These are phyloP conservation scores for Apamea monoglypha DNA, from an alignment of 2,888 invertebrate genomes.

Conservation along the genomic window DNA sequence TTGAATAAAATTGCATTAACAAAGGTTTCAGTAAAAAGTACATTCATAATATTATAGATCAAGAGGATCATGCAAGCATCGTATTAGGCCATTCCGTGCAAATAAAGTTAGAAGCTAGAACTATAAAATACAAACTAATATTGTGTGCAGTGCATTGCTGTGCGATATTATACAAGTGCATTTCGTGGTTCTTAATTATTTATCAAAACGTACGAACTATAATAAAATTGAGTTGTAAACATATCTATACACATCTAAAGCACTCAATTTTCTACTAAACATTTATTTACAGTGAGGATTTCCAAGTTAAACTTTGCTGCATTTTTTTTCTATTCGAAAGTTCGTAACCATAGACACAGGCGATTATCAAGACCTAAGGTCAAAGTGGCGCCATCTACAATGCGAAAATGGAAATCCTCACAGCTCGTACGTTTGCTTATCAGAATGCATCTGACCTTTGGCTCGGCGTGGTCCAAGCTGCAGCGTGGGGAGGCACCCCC, in stretches of 20 bases:
- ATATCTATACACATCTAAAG: conserved; percentile 30
- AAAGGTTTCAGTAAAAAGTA: background rate
- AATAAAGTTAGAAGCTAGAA: conserved; percentile 37
- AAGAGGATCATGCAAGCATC: conserved; percentile 61
- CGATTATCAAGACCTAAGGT: conserved; percentile 51
- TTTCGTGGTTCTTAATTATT: conserved; percentile 47
- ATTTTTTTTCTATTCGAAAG: conserved; percentile 7
- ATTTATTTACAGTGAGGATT: conserved; percentile 58
- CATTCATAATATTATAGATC: background rate
- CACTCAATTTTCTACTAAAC: conserved; percentile 37
- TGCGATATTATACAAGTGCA: conserved; percentile 58
- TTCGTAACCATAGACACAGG: conserved; percentile 33
- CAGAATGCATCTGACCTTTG: conserved; percentile 84
- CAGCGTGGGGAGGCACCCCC: conserved; percentile 90
- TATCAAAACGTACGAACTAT: conserved; percentile 59
- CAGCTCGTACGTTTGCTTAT: conserved; percentile 70
- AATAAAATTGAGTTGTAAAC: conserved; percentile 27
- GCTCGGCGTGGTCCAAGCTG: conserved; percentile 88
- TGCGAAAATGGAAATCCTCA: conserved; percentile 67
- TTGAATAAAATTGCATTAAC: background rate
- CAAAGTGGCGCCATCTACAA: conserved; percentile 55
- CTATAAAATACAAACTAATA: conserved; percentile 11
- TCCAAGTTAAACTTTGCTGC: conserved; percentile 40
- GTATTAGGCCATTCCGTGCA: conserved; percentile 62
- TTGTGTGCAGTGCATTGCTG: conserved; percentile 57